Base-by-base conservation (phyloP, 2,888 invertebrate species). In the Idaea dimidiata region DNA sequence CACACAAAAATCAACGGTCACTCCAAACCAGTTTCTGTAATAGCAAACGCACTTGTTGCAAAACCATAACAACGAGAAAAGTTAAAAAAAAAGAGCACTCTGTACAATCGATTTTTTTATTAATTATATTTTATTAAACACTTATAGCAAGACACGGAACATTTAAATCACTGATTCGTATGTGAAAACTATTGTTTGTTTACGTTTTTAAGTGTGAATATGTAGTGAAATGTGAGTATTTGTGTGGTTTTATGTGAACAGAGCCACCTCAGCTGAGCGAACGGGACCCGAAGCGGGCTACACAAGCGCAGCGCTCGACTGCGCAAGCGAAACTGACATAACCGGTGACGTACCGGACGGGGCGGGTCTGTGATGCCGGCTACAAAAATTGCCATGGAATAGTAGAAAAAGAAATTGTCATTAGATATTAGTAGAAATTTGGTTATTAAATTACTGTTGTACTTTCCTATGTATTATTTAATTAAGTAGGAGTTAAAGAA, bases 1-100 rank as follows among this genome's bases (percentile, higher is more conserved):
- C 83, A 87, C 85, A 86, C 87, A 86, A 87, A 86, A 86, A 82
- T 76, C 83, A 88, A 88, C 87, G 87, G 88, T 84, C 79, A 79
- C 76, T 76, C 68, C 78, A 82, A 91, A 90, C 91, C 86, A 79
- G 89, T 91, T 88, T 79, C 78, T 72, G 73, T 71, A 75, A 76
- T 77, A 83, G 81, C 79, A 79, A 77, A 72, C 75, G 81, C 85
- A 87, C 86, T 88, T 88, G 84, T 89, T 86, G 89, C 85, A 88
- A 88, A 89, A 87, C 83, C 80, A 80, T 79, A 75, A 76, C 81
- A 78, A 78, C 76, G 78, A 80, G 76, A 76, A 79, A 81, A 84
- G 82, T 83, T 82, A 80, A 82, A 76, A 73, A 78, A 83, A 85
- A 84, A 78, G 81, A 74, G 75, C 80, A 79, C 80, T 79, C 79